Percentiles rank a stretch among this genome's conserved stretches.
Evolutionary conservation across 2,797 vertebrate genomes (phyloP).

Genomic region (Astyanax mexicanus): DNA sequence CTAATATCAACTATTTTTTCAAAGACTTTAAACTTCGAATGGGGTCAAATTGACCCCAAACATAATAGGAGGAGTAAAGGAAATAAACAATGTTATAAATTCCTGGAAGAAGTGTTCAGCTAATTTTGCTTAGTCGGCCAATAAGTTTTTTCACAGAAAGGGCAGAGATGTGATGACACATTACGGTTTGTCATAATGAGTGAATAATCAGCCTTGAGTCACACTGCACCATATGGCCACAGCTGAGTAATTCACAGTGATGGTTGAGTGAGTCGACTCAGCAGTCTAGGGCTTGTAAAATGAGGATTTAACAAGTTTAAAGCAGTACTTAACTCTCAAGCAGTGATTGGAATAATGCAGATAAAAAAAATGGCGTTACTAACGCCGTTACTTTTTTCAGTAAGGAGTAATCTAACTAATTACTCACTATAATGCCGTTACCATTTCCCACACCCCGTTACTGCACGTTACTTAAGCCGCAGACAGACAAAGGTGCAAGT

Average conservation of each 20-base stretch:
- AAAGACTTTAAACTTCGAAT: no score
- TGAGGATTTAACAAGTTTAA: background rate
- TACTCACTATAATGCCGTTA: no score
- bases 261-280: background rate
- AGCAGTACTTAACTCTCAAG: background rate
- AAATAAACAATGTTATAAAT: background rate
- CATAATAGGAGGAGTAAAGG: background rate
- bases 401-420: no score
- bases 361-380: no score
- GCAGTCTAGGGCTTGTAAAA: background rate
- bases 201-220: slow-evolving; percentile 50
- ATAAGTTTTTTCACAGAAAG: background rate
- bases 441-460: no score
- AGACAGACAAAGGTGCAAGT: no score
- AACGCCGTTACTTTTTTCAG: no score
- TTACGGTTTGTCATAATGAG: background rate
- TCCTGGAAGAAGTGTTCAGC: no score
- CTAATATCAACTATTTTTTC: no score
- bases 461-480: no score
- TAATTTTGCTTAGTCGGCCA: background rate
- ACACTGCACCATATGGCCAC: background rate
- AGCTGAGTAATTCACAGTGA: background rate
- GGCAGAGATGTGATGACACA: background rate
- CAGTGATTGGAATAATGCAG: background rate
- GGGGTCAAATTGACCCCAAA: no score